A percentile compares a stretch with the other conserved stretches of the same genome.
phyloP scores from a whole-genome alignment of 1,140 invertebrate species.

The Theocolax elegans region DNA sequence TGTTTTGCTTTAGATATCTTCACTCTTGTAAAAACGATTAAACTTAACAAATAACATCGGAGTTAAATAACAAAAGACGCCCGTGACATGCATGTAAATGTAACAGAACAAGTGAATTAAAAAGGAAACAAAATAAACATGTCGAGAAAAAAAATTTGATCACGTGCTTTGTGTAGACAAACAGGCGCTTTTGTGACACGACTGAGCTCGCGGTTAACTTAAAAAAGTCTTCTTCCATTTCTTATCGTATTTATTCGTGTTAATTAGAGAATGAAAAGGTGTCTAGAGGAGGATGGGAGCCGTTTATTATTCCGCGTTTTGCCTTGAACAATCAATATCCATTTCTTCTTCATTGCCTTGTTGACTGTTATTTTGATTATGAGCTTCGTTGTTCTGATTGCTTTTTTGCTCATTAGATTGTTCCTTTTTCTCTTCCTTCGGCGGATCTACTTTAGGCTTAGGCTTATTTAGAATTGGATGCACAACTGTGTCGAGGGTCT shows the following conservation, averaged over 20 bases:
- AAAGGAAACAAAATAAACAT: not conserved
- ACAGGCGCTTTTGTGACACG: slow-evolving; percentile 49
- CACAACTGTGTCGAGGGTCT: slow-evolving; percentile 77
- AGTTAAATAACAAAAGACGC: not conserved
- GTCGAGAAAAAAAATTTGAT: not conserved
- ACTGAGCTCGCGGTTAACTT: slow-evolving; percentile 15
- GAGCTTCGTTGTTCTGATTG: slow-evolving; percentile 52
- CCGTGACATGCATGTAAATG: no score
- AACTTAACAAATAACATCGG: slow-evolving; percentile 15
- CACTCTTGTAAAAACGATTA: slow-evolving; percentile 19
- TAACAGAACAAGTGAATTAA: not conserved
- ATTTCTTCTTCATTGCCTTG: slow-evolving; percentile 68
- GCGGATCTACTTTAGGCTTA: slow-evolving; percentile 77
- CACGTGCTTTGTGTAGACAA: no score
- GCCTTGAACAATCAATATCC: slow-evolving; percentile 62
- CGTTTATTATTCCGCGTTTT: slow-evolving; percentile 25
- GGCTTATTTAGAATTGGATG: slow-evolving; percentile 86
- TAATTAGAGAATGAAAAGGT: slow-evolving; percentile 31
- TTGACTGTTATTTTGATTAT: slow-evolving; percentile 67
- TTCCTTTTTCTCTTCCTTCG: slow-evolving; percentile 57
- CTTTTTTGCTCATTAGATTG: slow-evolving; percentile 51
- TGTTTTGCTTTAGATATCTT: not conserved
- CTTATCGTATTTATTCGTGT: slow-evolving; percentile 24
- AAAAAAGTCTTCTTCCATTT: slow-evolving; percentile 27
- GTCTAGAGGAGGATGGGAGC: not conserved